phyloP scores from a whole-genome alignment of 2,113 vertebrate species.

The Typhlomys cinereus region DNA sequence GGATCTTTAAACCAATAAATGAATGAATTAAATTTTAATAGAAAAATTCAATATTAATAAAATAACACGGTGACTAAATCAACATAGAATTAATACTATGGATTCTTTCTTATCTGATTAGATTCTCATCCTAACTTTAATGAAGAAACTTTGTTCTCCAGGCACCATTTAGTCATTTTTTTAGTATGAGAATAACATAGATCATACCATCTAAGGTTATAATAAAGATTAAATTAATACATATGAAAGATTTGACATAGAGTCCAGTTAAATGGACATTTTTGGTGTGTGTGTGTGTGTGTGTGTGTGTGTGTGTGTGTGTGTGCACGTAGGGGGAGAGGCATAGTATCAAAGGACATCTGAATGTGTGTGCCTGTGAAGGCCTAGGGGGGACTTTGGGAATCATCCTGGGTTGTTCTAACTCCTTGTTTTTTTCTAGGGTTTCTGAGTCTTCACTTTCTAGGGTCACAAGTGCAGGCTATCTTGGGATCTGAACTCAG shows the following conservation, averaged over 20 bases:
- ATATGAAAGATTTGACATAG: neutral
- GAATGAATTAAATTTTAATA: constrained; percentile 41
- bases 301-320: too few relatives aligned
- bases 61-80: neutral
- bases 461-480: too few relatives aligned
- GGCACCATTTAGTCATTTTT: neutral
- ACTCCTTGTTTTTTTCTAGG: too few relatives aligned
- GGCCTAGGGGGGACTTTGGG: too few relatives aligned
- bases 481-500: too few relatives aligned
- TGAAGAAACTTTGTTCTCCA: constrained; percentile 22
- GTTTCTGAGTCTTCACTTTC: too few relatives aligned
- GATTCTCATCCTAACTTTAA: neutral
- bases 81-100: neutral
- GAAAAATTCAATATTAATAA: constrained; percentile 2
- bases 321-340: too few relatives aligned
- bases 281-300: too few relatives aligned
- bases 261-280: neutral
- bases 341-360: too few relatives aligned
- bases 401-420: too few relatives aligned
- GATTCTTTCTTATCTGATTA: neutral
- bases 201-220: neutral
- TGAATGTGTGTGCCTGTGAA: too few relatives aligned
- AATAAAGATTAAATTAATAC: constrained; percentile 21
- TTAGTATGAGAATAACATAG: neutral
- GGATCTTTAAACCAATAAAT: neutral